Evolutionary conservation across 2,888 invertebrate genomes (phyloP).

Genomic region (Bhutanitis thaidina): DNA sequence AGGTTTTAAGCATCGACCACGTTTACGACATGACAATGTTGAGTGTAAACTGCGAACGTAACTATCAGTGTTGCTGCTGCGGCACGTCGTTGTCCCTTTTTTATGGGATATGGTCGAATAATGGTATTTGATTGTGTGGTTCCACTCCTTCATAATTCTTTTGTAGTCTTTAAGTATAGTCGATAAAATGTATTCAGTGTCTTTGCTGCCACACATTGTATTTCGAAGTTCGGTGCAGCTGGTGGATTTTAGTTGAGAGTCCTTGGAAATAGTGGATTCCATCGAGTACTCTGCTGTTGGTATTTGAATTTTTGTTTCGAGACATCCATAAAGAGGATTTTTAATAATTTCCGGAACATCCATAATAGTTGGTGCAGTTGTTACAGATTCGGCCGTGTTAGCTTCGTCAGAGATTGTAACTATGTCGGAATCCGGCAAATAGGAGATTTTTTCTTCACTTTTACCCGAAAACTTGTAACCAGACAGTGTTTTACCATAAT

Average conservation of each 20-base stretch:
- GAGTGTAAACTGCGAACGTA: conserved; percentile 61
- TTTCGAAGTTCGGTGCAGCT: conserved; percentile 66
- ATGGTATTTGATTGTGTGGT: conserved; percentile 63
- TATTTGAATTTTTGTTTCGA: conserved; percentile 50
- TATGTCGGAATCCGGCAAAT: conserved; percentile 68
- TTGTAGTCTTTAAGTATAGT: conserved; percentile 68
- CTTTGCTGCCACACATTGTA: conserved; percentile 51
- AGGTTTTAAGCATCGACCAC: conserved; percentile 46
- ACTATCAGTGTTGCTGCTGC: conserved; percentile 52
- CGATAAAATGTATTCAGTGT: conserved; percentile 45
- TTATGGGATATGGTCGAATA: conserved; percentile 52
- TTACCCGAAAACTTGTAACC: conserved; percentile 59
- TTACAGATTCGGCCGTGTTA: conserved; percentile 55
- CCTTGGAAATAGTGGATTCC: conserved; percentile 50
- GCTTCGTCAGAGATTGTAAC: conserved; percentile 67
- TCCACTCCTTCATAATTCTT: conserved; percentile 74
- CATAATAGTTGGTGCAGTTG: conserved; percentile 54
- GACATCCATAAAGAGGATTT: conserved; percentile 66
- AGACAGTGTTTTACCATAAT: conserved; percentile 66
- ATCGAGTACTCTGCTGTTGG: conserved; percentile 50
- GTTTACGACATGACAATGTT: conserved; percentile 54
- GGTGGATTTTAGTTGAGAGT: conserved; percentile 62
- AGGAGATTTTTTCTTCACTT: conserved; percentile 63
- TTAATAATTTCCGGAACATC: conserved; percentile 63
- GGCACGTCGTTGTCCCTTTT: conserved; percentile 42